Base-by-base conservation (phyloP, 2,797 vertebrate genomes). In the Fistularia commersonii region DNA sequence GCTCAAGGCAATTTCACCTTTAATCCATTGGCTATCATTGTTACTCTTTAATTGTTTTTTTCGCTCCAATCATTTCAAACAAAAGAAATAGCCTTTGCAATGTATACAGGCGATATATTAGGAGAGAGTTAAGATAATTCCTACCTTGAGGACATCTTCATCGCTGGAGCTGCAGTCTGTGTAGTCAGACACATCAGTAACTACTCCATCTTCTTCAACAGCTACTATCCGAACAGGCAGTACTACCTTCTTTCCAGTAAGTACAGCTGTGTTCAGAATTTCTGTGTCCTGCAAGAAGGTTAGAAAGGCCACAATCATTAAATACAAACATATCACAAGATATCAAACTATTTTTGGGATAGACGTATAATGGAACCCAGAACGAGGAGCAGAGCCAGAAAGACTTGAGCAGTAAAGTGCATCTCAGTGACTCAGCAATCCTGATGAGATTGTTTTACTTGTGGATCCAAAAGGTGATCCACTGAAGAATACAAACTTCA, bases 81-180 rank as follows among this genome's bases (percentile, higher is more conserved):
- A 23, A 23, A 11, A 1, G 11, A 48, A 15, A 8, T 7, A 11
- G 45, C 8, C 0, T 11, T 11, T 46, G 9, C 23, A 43, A 0
- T 45, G 35, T 41, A 13, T 11, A 8, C 13, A n/a, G 14, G 39
- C 14, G 12, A 7, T 2, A 6, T 33, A 34, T 1, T 1, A 46
- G 8, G 5, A 15, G 7, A 10, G 32, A 3, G 9, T 43, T n/a
- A n/a, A n/a, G n/a, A n/a, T 8, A 14, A 10, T 14, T 37, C 81
- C 47, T 87, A 94, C 95, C 94, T 98, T 96, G 38, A 98, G 89
- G 52, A 95, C 88, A 0, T 97, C 92, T 76, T 98, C 95, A 32
- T 98, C 92, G 0, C 89, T 88, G 0, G 95, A 94, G 44, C 85
- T 85, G 72, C 96, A 98, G 51, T 96, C 92, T 50, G 93, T 91